Evolutionary conservation across 1,140 invertebrate genomes (phyloP).

Genomic region (Drosophila arizonae): DNA sequence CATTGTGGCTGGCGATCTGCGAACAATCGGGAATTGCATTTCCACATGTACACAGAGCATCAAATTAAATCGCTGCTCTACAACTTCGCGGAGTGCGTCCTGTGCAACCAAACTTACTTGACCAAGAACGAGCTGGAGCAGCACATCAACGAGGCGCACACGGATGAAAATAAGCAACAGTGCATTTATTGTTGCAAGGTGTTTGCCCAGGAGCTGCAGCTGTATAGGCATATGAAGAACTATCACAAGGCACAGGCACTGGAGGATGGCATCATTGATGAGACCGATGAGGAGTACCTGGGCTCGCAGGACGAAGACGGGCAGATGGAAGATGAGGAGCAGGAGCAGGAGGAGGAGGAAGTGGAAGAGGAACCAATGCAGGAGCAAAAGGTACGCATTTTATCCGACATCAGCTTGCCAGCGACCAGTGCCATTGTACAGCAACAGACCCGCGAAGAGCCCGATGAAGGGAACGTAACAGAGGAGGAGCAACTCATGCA

Average conservation of each 20-base stretch:
- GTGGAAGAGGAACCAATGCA: conserved; percentile 38
- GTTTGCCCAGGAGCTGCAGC: conserved; percentile 86
- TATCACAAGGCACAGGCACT: conserved; percentile 86
- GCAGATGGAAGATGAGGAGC: conserved; percentile 68
- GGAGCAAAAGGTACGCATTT: conserved; percentile 83
- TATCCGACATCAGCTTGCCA: conserved; percentile 83
- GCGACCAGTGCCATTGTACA: conserved; percentile 63
- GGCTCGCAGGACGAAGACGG: conserved; percentile 81
- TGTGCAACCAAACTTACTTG: conserved; percentile 89
- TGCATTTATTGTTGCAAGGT: conserved; percentile 88
- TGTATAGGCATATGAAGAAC: conserved; percentile 87
- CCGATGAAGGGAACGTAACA: conserved; percentile 12
- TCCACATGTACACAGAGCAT: conserved; percentile 92
- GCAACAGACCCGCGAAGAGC: conserved; percentile 61
- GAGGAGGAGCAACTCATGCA: conserved; percentile 49
- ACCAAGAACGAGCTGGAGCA: conserved; percentile 85
- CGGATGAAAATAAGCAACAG: conserved; percentile 84
- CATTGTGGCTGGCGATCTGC: conserved; percentile 91
- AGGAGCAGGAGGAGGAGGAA: conserved; percentile 43
- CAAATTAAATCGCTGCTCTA: conserved; percentile 87
- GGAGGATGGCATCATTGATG: conserved; percentile 86
- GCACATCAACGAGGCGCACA: conserved; percentile 82
- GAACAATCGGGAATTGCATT: conserved; percentile 90
- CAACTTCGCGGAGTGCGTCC: conserved; percentile 89
- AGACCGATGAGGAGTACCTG: conserved; percentile 84